Percentiles rank a stretch among this genome's conserved stretches.
These are phyloP conservation scores for Ascidia mentula DNA, from an alignment of 23 tunicate species.

Conservation along the genomic window DNA sequence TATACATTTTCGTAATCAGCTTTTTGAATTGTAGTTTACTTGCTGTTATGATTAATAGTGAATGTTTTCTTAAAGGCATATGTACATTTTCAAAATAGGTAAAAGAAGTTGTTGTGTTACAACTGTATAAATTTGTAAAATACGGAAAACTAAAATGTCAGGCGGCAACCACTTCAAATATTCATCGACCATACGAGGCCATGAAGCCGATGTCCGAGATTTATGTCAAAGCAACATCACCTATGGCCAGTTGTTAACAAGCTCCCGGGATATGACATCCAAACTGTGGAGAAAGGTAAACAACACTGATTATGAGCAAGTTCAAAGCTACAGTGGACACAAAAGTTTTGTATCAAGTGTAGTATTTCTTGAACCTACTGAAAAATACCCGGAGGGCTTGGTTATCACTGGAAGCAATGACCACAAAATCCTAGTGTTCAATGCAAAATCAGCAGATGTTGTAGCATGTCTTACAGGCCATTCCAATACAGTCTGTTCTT, in stretches of 20 bases:
- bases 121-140: too few species aligned
- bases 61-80: too few species aligned
- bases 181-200: conserved; percentile 44
- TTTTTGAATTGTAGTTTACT: too few species aligned
- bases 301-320: background rate
- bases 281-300: conserved; percentile 34
- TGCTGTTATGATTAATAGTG: too few species aligned
- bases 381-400: conserved; percentile 67
- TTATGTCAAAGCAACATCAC: too few species aligned
- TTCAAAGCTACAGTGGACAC: conserved; percentile 45
- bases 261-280: conserved; percentile 67
- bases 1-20: too few species aligned
- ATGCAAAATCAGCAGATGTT: conserved; percentile 20
- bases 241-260: conserved; percentile 33
- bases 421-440: conserved; percentile 36
- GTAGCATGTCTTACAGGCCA: conserved; percentile 47
- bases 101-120: too few species aligned
- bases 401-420: conserved; percentile 81
- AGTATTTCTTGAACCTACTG: conserved; percentile 36
- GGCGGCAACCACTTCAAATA: conserved; percentile 11
- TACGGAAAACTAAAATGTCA: background rate
- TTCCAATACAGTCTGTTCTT: conserved; percentile 41
- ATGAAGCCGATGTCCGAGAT: conserved; percentile 69
- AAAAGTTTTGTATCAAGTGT: conserved; percentile 76
- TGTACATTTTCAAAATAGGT: too few species aligned